Conservation (phyloP, 2,888 invertebrate species). For the Orthosia cruda region DNA sequence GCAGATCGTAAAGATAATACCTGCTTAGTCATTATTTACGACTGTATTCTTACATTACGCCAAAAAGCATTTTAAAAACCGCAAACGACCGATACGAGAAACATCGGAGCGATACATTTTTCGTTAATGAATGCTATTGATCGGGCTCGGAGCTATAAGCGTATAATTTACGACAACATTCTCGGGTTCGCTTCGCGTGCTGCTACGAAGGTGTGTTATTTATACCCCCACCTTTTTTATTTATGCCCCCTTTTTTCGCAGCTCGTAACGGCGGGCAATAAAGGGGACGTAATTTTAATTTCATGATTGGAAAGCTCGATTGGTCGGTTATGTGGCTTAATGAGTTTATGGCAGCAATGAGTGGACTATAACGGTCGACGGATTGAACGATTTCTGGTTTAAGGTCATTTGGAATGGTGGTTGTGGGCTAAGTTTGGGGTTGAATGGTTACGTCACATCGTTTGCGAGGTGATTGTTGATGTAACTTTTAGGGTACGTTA, state of each 20-base stretch:
- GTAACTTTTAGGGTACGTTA: conserved; percentile 20
- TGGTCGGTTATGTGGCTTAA: conserved; percentile 90
- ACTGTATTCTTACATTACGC: conserved; percentile 69
- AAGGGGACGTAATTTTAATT: conserved; percentile 92
- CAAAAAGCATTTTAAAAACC: conserved; percentile 78
- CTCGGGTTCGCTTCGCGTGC: conserved; percentile 86
- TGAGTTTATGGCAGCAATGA: conserved; percentile 89
- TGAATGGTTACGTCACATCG: conserved; percentile 51
- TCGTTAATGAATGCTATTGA: conserved; percentile 91
- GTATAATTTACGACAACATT: conserved; percentile 88
- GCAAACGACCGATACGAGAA: conserved; percentile 80
- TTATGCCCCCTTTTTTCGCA: conserved; percentile 92
- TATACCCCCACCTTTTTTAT: conserved; percentile 90
- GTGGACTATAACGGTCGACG: conserved; percentile 86
- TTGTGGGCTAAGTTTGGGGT: conserved; percentile 61
- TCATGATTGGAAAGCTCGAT: conserved; percentile 92
- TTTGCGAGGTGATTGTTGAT: conserved; percentile 34
- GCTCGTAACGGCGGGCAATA: conserved; percentile 90
- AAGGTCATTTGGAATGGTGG: conserved; percentile 72
- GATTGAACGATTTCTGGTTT: conserved; percentile 78
- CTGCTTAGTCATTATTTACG: conserved; percentile 76
- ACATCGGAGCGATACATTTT: conserved; percentile 85
- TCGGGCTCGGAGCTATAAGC: conserved; percentile 86
- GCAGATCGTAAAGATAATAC: conserved; percentile 68
- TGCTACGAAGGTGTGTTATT: conserved; percentile 90